These are phyloP conservation scores for Drosophila engyochracea DNA, from an alignment of 2,888 invertebrate species.

Conservation along the genomic window DNA sequence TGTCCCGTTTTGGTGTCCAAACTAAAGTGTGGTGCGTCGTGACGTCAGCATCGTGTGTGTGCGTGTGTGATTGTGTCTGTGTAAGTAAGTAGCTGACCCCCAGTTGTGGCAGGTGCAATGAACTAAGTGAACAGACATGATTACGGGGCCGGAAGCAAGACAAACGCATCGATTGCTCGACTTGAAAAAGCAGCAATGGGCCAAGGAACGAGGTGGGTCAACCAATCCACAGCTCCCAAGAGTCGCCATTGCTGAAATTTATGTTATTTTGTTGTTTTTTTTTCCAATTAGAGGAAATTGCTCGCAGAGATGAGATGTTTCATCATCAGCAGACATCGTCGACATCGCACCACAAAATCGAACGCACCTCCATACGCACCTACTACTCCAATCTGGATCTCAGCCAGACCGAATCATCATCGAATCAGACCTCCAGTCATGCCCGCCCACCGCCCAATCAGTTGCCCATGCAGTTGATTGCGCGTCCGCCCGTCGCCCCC, in stretches of 20 bases:
- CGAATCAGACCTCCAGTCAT: slow-evolving; percentile 64
- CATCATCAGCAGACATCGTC: slow-evolving; percentile 82
- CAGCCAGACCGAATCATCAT: slow-evolving; percentile 68
- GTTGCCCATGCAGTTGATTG: slow-evolving; percentile 45
- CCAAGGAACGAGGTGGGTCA: slow-evolving; percentile 93
- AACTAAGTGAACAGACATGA: slow-evolving; percentile 72
- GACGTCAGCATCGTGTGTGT: slow-evolving; percentile 10
- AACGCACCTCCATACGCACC: slow-evolving; percentile 85
- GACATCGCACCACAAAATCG: slow-evolving; percentile 86
- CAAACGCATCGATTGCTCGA: slow-evolving; percentile 89
- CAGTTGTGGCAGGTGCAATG: slow-evolving; percentile 60
- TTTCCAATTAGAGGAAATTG: slow-evolving; percentile 90
- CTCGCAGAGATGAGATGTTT: slow-evolving; percentile 92
- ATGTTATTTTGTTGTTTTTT: not conserved
- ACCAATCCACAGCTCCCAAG: not conserved
- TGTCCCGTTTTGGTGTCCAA: slow-evolving; percentile 51
- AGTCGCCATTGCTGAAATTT: not conserved
- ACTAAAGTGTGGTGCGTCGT: not conserved
- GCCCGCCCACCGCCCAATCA: slow-evolving; percentile 29
- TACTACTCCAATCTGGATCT: slow-evolving; percentile 85
- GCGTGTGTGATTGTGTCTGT: slow-evolving; percentile 12
- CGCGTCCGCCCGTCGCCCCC: slow-evolving; percentile 36
- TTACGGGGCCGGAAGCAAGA: slow-evolving; percentile 82
- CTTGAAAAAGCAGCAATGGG: slow-evolving; percentile 97
- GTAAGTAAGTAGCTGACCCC: slow-evolving; percentile 15